Conservation (phyloP, 30 jellyfish, hydroid and myxozoan genomes). For the Catostylus mosaicus region DNA sequence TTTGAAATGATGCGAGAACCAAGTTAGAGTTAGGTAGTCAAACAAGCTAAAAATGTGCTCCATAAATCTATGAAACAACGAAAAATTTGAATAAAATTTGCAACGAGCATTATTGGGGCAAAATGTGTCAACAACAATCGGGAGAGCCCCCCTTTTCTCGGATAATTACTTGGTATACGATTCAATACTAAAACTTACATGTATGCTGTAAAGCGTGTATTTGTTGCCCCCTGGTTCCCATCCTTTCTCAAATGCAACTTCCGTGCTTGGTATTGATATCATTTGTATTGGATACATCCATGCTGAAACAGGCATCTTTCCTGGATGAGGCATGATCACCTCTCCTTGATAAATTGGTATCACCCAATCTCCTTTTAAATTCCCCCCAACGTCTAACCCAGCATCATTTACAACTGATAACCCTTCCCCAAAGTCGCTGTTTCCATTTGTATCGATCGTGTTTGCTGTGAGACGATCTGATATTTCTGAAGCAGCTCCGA, state of each 20-base stretch:
- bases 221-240: slow-evolving; percentile 99
- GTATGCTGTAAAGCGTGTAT: slow-evolving; percentile 87
- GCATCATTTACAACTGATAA: slow-evolving; percentile 5
- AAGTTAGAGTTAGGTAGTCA: too few species aligned
- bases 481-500: slow-evolving; percentile 22
- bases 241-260: slow-evolving; percentile 95
- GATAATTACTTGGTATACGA: too few species aligned
- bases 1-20: too few species aligned
- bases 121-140: too few species aligned
- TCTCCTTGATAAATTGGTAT: slow-evolving; percentile 89
- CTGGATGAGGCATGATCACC: slow-evolving; percentile 85
- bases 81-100: too few species aligned
- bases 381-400: not conserved
- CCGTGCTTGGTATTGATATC: slow-evolving; percentile 91
- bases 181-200: slow-evolving; percentile 56
- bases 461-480: slow-evolving; percentile 37
- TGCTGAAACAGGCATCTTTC: slow-evolving; percentile 83
- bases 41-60: too few species aligned
- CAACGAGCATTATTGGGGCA: too few species aligned
- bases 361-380: slow-evolving; percentile 13
- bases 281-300: slow-evolving; percentile 97
- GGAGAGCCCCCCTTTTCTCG: too few species aligned
- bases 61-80: too few species aligned
- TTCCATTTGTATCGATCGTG: slow-evolving; percentile 13
- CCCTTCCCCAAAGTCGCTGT: slow-evolving; percentile 16